These are phyloP conservation scores for Blastobasis lacticolella DNA, from an alignment of 2,888 invertebrate species.

Conservation along the genomic window DNA sequence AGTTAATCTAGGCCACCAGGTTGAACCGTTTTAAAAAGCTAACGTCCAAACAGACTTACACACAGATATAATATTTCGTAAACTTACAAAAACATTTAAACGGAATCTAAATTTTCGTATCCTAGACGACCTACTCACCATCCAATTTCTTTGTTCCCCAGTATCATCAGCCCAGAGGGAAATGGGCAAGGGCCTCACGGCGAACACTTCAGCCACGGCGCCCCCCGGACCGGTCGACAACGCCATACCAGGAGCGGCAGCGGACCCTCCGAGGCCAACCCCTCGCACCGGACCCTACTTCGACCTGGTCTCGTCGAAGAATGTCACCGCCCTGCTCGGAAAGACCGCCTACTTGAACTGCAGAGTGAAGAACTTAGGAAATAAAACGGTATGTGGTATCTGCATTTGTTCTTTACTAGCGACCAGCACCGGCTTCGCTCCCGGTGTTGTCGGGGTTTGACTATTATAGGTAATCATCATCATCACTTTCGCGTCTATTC, in stretches of 20 bases:
- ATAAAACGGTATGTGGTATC: slow-evolving; percentile 85
- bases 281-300: slow-evolving; percentile 82
- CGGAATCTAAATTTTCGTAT: background rate
- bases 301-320: slow-evolving; percentile 82
- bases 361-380: slow-evolving; percentile 91
- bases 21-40: no score
- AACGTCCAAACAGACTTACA: no score
- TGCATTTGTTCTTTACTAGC: no score
- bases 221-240: slow-evolving; percentile 74
- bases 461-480: no score
- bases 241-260: slow-evolving; percentile 47
- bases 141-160: slow-evolving; percentile 19
- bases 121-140: background rate
- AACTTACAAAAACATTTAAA: background rate
- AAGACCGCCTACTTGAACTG: slow-evolving; percentile 93
- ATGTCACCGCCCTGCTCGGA: slow-evolving; percentile 87
- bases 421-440: no score
- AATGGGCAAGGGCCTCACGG: slow-evolving; percentile 49
- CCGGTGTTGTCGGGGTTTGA: no score
- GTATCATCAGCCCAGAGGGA: slow-evolving; percentile 68
- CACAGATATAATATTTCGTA: no score
- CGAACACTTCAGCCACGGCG: slow-evolving; percentile 55
- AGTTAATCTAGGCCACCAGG: no score
- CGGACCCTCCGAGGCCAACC: slow-evolving; percentile 59
- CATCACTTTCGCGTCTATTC: no score